Evolutionary conservation across 1,140 invertebrate species (phyloP), one percentile per base, ranked within the genome.

Genomic region (Drosophila navojoa): DNA sequence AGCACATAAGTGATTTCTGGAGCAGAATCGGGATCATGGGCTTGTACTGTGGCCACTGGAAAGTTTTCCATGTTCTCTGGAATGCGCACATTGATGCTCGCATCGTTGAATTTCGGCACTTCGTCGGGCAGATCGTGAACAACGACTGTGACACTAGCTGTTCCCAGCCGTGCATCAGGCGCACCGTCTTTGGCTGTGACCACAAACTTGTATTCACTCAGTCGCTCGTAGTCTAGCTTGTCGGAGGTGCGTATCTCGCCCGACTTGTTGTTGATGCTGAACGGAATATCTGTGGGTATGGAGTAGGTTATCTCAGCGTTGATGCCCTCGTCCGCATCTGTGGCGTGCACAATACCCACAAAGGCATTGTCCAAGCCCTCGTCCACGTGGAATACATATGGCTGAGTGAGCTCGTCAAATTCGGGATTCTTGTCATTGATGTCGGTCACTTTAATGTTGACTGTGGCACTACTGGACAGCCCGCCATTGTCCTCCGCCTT

Each of bases 371-470:
- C 92, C 45, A 94, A 93, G 57, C 97, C 97, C 94, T 98, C 97
- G 85, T 96, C 95, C 0, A 98, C 96, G 9, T 94, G 92, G 91
- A 98, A 98, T 19, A 94, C 93, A 79, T 98, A 98, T 0, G 96
- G 96, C 44, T 95, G 77, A 4, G 92, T 92, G 10, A 93, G 93
- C 27, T 95, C 94, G 5, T 96, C 94, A 87, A 98, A 98, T 76
- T 96, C 95, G 0, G 96, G 96, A 92, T 96, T 97, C 72, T 97
- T 97, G 79, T 98, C 97, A 81, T 98, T 98, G 40, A 97, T 97
- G 84, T 98, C 97, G 0, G 96, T 97, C 0, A 98, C 96, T 87
- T 95, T 96, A 16, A 98, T 96, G 81, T 97, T 97, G 0, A 98
- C 95, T 1, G 95, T 97, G 0, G 96, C 95, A 1, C 96, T 97